These are phyloP conservation scores for Tenebrosternarchus preto DNA, from an alignment of 2,113 vertebrate genomes.

Conservation along the genomic window DNA sequence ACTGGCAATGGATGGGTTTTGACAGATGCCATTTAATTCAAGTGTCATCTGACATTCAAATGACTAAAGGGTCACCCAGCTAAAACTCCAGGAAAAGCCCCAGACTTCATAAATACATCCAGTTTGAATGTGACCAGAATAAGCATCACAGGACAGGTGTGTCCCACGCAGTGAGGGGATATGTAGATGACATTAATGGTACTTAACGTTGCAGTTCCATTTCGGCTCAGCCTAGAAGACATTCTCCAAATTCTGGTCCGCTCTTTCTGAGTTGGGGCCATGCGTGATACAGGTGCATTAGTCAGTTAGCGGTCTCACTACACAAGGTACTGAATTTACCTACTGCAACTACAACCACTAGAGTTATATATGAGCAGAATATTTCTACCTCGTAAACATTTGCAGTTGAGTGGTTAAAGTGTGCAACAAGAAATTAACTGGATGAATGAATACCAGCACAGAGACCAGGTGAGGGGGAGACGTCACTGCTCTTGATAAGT, in stretches of 20 bases:
- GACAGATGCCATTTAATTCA: conserved; percentile 77
- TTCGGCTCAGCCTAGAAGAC: background rate
- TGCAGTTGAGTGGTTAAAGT: background rate
- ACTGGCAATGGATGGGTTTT: conserved; percentile 58
- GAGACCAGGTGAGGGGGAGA: conserved; percentile 46
- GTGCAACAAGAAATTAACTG: conserved; percentile 35
- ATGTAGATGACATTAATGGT: conserved; percentile 65
- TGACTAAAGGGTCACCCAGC: conserved; percentile 74
- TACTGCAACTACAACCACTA: conserved; percentile 11
- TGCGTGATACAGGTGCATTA: background rate
- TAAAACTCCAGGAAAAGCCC: conserved; percentile 61
- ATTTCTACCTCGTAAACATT: background rate
- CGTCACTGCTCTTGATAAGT: conserved; percentile 15
- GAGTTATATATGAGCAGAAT: conserved; percentile 14
- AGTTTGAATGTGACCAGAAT: conserved; percentile 71
- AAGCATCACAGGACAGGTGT: conserved; percentile 67
- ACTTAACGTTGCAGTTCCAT: conserved; percentile 43
- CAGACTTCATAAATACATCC: conserved; percentile 69
- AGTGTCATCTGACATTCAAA: conserved; percentile 76
- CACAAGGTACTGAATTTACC: conserved; percentile 8
- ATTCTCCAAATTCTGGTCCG: conserved; percentile 15
- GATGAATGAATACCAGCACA: conserved; percentile 7
- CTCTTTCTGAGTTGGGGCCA: background rate
- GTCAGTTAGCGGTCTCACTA: background rate
- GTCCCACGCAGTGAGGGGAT: conserved; percentile 35